Evolutionary conservation across 2,113 vertebrate genomes (phyloP).

Genomic region (Semicossyphus pulcher): DNA sequence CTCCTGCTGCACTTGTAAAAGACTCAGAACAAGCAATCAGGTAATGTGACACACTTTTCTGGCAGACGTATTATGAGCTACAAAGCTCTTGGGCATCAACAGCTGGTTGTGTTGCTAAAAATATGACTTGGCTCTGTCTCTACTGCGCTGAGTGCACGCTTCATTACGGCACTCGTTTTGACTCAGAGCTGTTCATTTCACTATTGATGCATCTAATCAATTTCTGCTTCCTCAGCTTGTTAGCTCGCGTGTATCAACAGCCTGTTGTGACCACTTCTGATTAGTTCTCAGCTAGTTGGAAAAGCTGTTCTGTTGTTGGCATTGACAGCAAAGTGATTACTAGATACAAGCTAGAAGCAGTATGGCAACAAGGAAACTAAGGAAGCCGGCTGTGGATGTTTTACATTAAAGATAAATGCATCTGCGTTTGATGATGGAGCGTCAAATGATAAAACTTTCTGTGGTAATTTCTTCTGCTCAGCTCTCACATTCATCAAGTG

Average conservation of each 20-base stretch:
- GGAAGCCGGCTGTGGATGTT: not conserved
- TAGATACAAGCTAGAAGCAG: constrained; percentile 2
- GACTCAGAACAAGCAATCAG: constrained; percentile 8
- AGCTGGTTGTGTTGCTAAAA: constrained; percentile 44
- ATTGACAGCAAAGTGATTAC: not conserved
- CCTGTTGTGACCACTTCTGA: constrained; percentile 19
- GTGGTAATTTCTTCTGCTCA: constrained; percentile 19
- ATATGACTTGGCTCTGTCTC: constrained; percentile 9
- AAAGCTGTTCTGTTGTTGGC: not conserved
- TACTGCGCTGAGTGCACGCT: constrained; percentile 10
- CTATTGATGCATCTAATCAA: constrained; percentile 42
- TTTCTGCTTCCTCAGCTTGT: constrained; percentile 26
- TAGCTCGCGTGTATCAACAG: constrained; percentile 13
- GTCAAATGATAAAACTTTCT: not conserved
- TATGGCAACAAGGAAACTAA: not conserved
- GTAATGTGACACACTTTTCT: constrained; percentile 28
- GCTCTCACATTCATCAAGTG: constrained; percentile 23
- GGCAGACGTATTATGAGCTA: not conserved
- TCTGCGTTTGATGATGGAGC: not conserved
- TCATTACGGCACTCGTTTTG: constrained; percentile 12
- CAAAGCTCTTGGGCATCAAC: constrained; percentile 18
- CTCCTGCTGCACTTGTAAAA: not conserved
- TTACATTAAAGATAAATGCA: not conserved
- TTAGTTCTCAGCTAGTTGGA: not conserved
- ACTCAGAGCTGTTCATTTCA: constrained; percentile 29